Conservation (phyloP, 35 echinoderm and acorn worm species). For the Amphiura filiformis region DNA sequence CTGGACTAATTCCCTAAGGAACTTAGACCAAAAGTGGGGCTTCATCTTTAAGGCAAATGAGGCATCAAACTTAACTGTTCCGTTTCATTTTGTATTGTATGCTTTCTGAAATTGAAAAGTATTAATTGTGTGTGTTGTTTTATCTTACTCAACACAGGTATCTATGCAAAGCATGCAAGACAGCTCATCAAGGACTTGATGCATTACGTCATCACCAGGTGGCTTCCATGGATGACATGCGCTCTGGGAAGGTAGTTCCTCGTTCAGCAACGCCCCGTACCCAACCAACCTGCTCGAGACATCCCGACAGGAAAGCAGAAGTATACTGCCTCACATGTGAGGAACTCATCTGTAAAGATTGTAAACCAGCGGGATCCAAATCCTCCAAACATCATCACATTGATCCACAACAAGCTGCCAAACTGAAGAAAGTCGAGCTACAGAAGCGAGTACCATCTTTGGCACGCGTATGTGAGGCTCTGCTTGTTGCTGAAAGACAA, state of each 20-base stretch:
- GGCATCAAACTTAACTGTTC: too few relatives aligned
- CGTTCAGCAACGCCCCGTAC: neutral
- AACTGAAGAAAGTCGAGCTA: neutral
- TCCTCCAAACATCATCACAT: neutral
- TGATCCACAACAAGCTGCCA: neutral
- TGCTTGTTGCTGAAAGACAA: neutral
- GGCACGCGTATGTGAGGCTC: neutral
- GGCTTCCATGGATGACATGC: neutral
- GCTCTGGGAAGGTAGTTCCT: neutral
- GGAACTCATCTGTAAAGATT: neutral
- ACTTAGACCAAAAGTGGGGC: too few relatives aligned
- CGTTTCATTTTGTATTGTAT: too few relatives aligned
- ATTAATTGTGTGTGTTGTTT: too few relatives aligned
- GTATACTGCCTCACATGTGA: neutral
- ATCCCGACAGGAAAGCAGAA: neutral
- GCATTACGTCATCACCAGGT: neutral
- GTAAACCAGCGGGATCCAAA: neutral
- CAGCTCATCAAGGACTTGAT: neutral
- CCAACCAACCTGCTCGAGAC: neutral
- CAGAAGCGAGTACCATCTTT: neutral
- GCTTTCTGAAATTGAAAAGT: too few relatives aligned
- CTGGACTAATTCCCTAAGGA: too few relatives aligned
- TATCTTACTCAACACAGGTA: neutral
- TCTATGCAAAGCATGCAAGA: neutral
- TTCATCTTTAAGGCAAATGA: too few relatives aligned